Evolutionary conservation across 2,888 invertebrate genomes (phyloP), one percentile per base, ranked within the genome.

Genomic region (Lobophora halterata): DNA sequence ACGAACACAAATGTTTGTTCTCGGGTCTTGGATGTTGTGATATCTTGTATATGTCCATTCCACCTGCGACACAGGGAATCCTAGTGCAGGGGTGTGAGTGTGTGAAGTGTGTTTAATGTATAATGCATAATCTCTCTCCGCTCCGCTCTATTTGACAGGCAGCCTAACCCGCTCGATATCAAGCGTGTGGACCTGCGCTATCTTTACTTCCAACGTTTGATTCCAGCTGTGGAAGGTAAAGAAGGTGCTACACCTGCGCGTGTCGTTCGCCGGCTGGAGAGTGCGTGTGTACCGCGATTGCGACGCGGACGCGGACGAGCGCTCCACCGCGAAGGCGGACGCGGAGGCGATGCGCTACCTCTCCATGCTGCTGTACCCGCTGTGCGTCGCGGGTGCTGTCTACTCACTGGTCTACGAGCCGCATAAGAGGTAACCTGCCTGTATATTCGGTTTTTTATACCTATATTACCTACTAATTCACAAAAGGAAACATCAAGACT

Each of bases 361-460:
- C 20, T 93, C 94, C 42, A 96, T 95, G 79, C 58, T 98, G 17
- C 83, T 99, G 33, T 96, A 97, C 76, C 99, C 99, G 1, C 87
- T 99, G 5, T 95, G 97, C 61, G 33, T 94, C 11, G 91, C 89
- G 10, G 97, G 98, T 2, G 98, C 99, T 3, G 68, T 94, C 4
- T 99, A 99, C 83, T 97, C 97, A 3, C 89, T 99, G 10, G 55
- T 98, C 6, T 99, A 98, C 75, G 93, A 95, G 59, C 96, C 97
- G 6, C 98, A 99, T 72, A 97, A 95, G 83, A 95, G 96, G 96
- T 95, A 61, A 14, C n/a, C n/a, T n/a, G n/a, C n/a, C n/a, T 19
- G 4, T 3, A n/a, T 19, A 19, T 19, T 5, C n/a, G 19, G n/a
- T 19, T 19, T n/a, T 19, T 14, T 14, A 14, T 3, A 3, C 14